These are phyloP conservation scores for Muscicapa striata DNA, from an alignment of 2,797 vertebrate species.

Conservation along the genomic window DNA sequence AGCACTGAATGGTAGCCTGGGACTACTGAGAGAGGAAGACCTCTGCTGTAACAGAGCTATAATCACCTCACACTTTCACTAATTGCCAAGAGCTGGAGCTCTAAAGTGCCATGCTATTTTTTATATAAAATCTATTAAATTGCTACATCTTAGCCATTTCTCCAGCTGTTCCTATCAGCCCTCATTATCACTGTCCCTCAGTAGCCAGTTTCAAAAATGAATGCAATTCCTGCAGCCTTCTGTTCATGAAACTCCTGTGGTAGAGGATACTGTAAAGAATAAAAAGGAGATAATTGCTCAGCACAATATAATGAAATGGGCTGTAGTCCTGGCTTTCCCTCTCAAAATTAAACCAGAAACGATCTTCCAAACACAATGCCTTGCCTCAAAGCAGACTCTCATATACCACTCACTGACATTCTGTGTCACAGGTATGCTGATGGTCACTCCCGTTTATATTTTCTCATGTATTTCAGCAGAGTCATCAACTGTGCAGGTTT, in stretches of 20 bases:
- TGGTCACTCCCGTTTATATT: accelerated
- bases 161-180: not conserved
- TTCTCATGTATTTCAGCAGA: not conserved
- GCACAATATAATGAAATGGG: not conserved
- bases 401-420: not conserved
- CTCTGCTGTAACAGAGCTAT: not conserved
- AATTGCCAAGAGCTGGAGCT: not conserved
- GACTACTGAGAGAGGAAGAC: not conserved
- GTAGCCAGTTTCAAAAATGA: not conserved
- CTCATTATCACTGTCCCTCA: not conserved
- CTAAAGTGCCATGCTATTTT: not conserved
- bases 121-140: not conserved
- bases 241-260: not conserved
- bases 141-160: not conserved
- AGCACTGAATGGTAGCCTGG: not conserved
- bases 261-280: not conserved
- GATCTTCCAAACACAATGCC: not conserved
- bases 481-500: not conserved
- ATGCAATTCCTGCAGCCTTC: not conserved
- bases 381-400: not conserved
- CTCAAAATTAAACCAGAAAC: not conserved
- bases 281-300: not conserved
- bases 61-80: not conserved
- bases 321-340: not conserved
- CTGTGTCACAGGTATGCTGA: not conserved